Evolutionary conservation across 2,888 invertebrate genomes (phyloP), one percentile per base, ranked within the genome.

Genomic region (Carcina quercana): DNA sequence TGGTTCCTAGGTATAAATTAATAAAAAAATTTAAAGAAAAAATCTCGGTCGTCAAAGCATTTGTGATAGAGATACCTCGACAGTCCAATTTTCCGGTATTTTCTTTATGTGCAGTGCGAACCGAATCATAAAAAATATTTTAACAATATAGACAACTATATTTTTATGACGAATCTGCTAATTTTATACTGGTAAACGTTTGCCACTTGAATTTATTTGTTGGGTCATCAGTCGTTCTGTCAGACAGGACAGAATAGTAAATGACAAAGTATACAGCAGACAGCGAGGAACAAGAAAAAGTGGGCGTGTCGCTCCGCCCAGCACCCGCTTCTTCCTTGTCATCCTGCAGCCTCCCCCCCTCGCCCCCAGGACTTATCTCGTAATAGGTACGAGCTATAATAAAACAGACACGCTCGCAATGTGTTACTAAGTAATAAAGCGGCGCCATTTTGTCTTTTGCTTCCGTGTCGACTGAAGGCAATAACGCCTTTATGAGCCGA

Each of bases 351-450:
- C 25, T 22, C 14, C 13, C 0, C 8, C 2, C 12, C 70, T 66
- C 74, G 72, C 67, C 43, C 56, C 57, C 42, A 32, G 53, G 55
- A 59, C 62, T 61, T 61, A 79, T 76, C 80, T 79, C 80, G 73
- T 74, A 73, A 72, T 75, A 78, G 76, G 78, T 75, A n/a, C n/a
- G n/a, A n/a, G n/a, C n/a, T n/a, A n/a, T n/a, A n/a, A n/a, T n/a
- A n/a, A n/a, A n/a, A n/a, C n/a, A n/a, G 68, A 76, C 79, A 79
- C 74, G 71, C 69, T 66, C 65, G 59, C 66, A 68, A 75, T 73
- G 79, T 80, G 80, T 78, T 78, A 78, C 76, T 83, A 79, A 82
- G 82, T 80, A 79, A 82, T 80, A 80, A 79, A 78, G 79, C 70
- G 67, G 61, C 76, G 82, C 82, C 82, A 82, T 83, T 75, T 83